Conservation (phyloP, 2,113 vertebrate genomes). For the Oreotrochilus melanogaster region DNA sequence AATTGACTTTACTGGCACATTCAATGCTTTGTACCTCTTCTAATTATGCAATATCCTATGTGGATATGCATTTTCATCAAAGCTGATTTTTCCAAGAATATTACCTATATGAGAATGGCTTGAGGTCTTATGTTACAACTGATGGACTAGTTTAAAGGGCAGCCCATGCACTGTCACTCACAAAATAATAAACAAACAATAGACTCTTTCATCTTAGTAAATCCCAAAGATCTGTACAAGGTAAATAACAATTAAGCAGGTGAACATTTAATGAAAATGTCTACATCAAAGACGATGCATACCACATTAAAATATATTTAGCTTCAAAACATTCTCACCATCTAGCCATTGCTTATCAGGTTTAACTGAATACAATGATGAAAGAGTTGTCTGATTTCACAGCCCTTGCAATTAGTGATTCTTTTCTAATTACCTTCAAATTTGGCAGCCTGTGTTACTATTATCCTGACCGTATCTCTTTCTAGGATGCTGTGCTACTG, state of each 20-base stretch:
- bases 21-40: conserved; percentile 34
- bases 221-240: conserved; percentile 14
- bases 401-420: conserved; percentile 35
- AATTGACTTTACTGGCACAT: conserved; percentile 77
- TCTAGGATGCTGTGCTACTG: not conserved
- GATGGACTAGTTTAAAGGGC: conserved; percentile 28
- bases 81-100: conserved; percentile 7
- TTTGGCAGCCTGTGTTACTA: not conserved
- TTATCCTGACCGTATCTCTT: not conserved
- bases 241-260: conserved; percentile 48
- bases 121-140: not conserved
- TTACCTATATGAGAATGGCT: not conserved
- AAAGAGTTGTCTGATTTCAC: conserved; percentile 40
- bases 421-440: conserved; percentile 27
- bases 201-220: conserved; percentile 39
- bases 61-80: conserved; percentile 34
- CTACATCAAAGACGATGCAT: conserved; percentile 45
- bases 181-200: conserved; percentile 45
- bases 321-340: not conserved
- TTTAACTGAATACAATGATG: not conserved
- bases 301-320: conserved; percentile 43
- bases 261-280: conserved; percentile 27
- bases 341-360: not conserved
- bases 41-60: conserved; percentile 54
- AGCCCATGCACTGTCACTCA: not conserved